Base-by-base conservation (phyloP, 2,797 vertebrate genomes). In the Amazona finschi region DNA sequence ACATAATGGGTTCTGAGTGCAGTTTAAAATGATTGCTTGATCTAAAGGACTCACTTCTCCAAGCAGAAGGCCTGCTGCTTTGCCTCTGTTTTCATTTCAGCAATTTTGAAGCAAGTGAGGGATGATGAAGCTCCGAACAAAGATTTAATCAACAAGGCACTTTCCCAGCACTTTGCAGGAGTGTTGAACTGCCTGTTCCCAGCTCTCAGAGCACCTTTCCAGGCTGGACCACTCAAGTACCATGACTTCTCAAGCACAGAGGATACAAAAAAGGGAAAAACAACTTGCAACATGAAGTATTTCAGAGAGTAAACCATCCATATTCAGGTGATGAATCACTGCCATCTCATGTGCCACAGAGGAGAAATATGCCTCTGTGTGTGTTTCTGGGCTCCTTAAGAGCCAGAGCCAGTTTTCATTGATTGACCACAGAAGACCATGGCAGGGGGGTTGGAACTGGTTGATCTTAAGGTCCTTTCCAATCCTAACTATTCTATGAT, bases 71-170 rank as follows among this genome's bases (percentile, higher is more conserved):
- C 18, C 65, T 89, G 72, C 73, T 80, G 87, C 91, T 94, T 57
- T 74, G 55, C 87, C 85, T 89, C 89, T 88, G 69, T 50, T 81
- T 83, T 67, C 82, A 81, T 93, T 91, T 84, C 93, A 75, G 65
- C 47, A 39, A 41, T 79, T 67, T 43, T 57, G 3, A 62, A 87
- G 77, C 30, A 62, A 82, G 47, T 28, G 69, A 87, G 92, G 52
- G 52, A 89, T 20, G 57, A 82, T 18, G 76, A 85, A 89, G 58
- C 28, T 53, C 88, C 36, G 73, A 90, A 38, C 61, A 75, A 65
- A 71, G 75, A 73, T 67, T 65, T 71, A 67, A 83, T 77, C 82
- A 77, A 47, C 33, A 44, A 43, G 22, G 27, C 5, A 8, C 71
- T 76, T 87, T 13, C 87, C 55, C 81, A 86, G 58, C 2, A 1